Evolutionary conservation across 1,140 invertebrate genomes (phyloP).

Genomic region (Eurosta solidaginis): DNA sequence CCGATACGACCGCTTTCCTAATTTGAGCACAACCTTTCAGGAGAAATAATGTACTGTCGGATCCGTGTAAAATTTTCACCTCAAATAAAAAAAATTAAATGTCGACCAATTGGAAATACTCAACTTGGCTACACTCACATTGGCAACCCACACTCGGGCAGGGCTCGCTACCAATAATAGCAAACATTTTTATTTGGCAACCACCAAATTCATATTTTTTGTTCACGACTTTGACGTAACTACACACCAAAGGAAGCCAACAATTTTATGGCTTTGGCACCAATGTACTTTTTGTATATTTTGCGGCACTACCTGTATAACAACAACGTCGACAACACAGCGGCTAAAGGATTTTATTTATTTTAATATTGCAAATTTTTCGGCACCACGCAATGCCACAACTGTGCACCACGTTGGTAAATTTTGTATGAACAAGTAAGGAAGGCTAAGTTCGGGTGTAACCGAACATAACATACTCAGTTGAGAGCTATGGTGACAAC

Average conservation of each 20-base stretch:
- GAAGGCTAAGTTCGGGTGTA: too few relatives aligned
- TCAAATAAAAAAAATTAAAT: background rate
- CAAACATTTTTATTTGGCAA: background rate
- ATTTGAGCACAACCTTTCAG: too few relatives aligned
- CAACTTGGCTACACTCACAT: background rate
- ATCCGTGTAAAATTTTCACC: too few relatives aligned
- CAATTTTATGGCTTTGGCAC: slow-evolving; percentile 25
- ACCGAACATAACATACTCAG: too few relatives aligned
- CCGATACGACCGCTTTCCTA: too few relatives aligned
- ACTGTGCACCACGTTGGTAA: background rate
- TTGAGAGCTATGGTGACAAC: too few relatives aligned
- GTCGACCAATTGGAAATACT: background rate
- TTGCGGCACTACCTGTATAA: background rate
- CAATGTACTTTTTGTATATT: background rate
- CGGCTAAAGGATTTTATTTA: slow-evolving; percentile 9
- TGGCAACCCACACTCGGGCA: background rate
- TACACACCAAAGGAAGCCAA: background rate
- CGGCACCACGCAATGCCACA: slow-evolving; percentile 7
- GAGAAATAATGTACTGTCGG: too few relatives aligned
- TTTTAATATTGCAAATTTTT: slow-evolving; percentile 18
- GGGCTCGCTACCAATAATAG: background rate
- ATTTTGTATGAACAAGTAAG: too few relatives aligned
- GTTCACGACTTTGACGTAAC: too few relatives aligned
- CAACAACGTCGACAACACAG: too few relatives aligned
- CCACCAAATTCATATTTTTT: too few relatives aligned